A percentile compares a stretch with the other conserved stretches of the same genome.
phyloP scores from a whole-genome alignment of 2,113 vertebrate genomes.

The Neomonachus schauinslandi region DNA sequence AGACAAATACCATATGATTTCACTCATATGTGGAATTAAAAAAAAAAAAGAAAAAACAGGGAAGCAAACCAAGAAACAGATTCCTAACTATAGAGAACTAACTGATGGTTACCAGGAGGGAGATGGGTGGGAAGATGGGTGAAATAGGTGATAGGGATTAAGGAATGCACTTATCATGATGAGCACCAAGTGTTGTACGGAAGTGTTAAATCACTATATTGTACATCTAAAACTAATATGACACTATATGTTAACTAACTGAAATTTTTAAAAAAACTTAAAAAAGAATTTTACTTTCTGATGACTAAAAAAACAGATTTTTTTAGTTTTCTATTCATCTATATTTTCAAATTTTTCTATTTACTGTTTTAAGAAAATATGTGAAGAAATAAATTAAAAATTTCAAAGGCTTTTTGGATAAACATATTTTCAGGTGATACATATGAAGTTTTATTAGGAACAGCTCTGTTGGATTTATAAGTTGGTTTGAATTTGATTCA shows the following conservation, averaged over 20 bases:
- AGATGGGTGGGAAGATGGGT: neutral
- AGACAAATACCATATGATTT: neutral
- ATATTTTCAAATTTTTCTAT: neutral
- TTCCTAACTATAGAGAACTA: neutral
- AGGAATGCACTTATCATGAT: neutral
- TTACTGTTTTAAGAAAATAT: conserved; percentile 7
- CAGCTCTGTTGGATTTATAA: neutral
- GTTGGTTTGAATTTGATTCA: neutral
- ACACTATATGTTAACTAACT: neutral
- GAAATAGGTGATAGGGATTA: neutral
- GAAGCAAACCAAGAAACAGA: neutral
- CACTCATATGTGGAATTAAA: neutral
- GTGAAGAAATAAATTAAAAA: neutral
- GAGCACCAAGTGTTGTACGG: neutral
- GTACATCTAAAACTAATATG: neutral
- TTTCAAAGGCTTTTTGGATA: neutral
- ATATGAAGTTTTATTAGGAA: neutral
- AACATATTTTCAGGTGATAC: neutral
- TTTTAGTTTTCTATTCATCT: neutral
- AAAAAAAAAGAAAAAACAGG: neutral
- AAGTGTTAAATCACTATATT: neutral
- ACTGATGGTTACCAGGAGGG: neutral
- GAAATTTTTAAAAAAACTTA: neutral
- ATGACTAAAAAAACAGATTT: neutral
- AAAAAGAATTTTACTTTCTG: neutral